Evolutionary conservation across 2,888 invertebrate genomes (phyloP), one percentile per base, ranked within the genome.

Genomic region (Dasysyrphus tricinctus): DNA sequence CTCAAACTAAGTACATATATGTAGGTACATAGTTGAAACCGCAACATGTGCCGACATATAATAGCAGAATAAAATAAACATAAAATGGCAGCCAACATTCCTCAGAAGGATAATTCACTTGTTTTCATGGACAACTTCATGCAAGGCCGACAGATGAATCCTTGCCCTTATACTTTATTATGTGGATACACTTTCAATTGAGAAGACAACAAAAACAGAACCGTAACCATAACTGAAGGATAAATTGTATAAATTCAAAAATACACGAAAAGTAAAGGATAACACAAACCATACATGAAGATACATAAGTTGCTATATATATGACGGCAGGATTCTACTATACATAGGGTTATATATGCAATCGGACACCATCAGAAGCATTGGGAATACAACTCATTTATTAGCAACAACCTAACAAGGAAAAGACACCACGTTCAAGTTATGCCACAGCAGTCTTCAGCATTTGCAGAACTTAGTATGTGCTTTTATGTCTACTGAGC

Each of bases 31-130:
- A 61, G 49, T 77, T 78, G n/a, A n/a, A 78, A 86, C 86, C 86
- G 72, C 86, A 82, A 82, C 86, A 86, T 86, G 86, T 86, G 86
- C 82, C 82, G 65, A 57, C 76, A 80, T 72, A 73, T 72, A 73
- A 69, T 69, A 49, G 51, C 69, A 75, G 70, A 77, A 78, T 56
- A 59, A 86, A 56, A 74, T 75, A 70, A 69, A 69, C 19, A 61
- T 59, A 72, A 57, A 39, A n/a, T 34, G 57, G 49, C 51, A 67
- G 19, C 72, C 54, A 72, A 54, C 65, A 75, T 72, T 49, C 73
- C 69, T 70, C 76, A 47, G 57, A 61, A 74, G 74, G 67, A 86
- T 86, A 81, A 86, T 86, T 86, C 82, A 82, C 69, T 78, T 78
- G 74, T 77, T 59, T 77, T 49, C 49, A 67, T 63, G 56, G 39